Percentiles rank a stretch among this genome's conserved stretches.
These are phyloP conservation scores for Uloborus diversus DNA, from an alignment of 1,140 invertebrate species.

Conservation along the genomic window DNA sequence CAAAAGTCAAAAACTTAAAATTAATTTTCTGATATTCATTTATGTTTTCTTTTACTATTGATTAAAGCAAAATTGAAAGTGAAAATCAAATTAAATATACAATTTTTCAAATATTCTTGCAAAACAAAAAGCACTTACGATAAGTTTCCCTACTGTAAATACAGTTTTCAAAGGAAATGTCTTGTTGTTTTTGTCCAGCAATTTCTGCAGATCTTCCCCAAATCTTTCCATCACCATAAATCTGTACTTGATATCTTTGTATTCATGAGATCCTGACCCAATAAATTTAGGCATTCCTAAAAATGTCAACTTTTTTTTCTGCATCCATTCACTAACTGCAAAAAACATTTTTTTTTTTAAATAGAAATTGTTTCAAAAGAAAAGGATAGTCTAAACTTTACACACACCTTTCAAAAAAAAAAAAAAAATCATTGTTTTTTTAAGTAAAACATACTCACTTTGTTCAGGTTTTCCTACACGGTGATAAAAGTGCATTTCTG, in stretches of 20 bases:
- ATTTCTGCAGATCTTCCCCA: conserved; percentile 86
- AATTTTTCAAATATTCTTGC: too few species aligned
- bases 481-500: conserved; percentile 94
- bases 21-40: too few species aligned
- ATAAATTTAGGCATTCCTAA: conserved; percentile 89
- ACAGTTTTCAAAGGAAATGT: conserved; percentile 79
- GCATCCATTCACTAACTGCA: conserved; percentile 80
- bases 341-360: too few species aligned
- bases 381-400: too few species aligned
- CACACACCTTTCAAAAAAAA: too few species aligned
- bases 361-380: too few species aligned
- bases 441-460: conserved; percentile 74
- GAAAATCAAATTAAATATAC: too few species aligned
- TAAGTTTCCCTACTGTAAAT: conserved; percentile 81
- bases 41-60: too few species aligned
- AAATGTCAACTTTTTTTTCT: conserved; percentile 73
- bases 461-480: conserved; percentile 78
- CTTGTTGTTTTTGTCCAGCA: conserved; percentile 75
- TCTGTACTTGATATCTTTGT: conserved; percentile 73
- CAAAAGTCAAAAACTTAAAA: too few species aligned
- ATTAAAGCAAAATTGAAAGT: too few species aligned
- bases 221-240: conserved; percentile 93
- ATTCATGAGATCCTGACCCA: conserved; percentile 80
- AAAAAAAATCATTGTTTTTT: too few species aligned
- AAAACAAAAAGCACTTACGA: conserved; percentile 79